Evolutionary conservation across 1,140 invertebrate genomes (phyloP).

Genomic region (Cyclina sinensis): DNA sequence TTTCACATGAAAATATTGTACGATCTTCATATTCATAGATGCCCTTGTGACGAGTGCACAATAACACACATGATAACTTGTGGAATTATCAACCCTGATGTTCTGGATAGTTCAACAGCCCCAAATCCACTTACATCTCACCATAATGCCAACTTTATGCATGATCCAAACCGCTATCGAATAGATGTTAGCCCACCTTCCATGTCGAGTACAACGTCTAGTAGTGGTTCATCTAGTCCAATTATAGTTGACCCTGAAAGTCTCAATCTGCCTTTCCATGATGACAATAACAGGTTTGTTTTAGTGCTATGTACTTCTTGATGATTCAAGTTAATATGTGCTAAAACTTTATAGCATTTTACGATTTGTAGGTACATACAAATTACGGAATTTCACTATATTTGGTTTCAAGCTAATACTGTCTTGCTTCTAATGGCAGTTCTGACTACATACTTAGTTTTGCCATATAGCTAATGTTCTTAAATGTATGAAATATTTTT

Average conservation of each 20-base stretch:
- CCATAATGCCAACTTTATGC: slow-evolving; percentile 77
- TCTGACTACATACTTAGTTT: no score
- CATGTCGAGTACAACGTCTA: slow-evolving; percentile 85
- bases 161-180: slow-evolving; percentile 81
- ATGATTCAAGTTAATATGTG: no score
- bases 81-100: slow-evolving; percentile 85
- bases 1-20: not conserved
- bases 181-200: slow-evolving; percentile 85
- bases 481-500: no score
- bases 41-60: slow-evolving; percentile 87
- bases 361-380: no score
- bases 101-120: slow-evolving; percentile 73
- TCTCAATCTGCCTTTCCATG: slow-evolving; percentile 76
- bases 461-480: no score
- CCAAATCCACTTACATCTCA: slow-evolving; percentile 64
- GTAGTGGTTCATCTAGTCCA: slow-evolving; percentile 84
- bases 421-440: no score
- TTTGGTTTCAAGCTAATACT: no score
- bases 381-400: no score
- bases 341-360: no score
- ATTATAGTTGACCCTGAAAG: slow-evolving; percentile 82
- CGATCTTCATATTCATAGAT: slow-evolving; percentile 73
- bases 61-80: slow-evolving; percentile 86
- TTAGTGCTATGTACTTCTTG: no score
- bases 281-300: slow-evolving; percentile 42